Evolutionary conservation across 2,888 invertebrate species (phyloP).

Genomic region (Sarcophaga variegata): DNA sequence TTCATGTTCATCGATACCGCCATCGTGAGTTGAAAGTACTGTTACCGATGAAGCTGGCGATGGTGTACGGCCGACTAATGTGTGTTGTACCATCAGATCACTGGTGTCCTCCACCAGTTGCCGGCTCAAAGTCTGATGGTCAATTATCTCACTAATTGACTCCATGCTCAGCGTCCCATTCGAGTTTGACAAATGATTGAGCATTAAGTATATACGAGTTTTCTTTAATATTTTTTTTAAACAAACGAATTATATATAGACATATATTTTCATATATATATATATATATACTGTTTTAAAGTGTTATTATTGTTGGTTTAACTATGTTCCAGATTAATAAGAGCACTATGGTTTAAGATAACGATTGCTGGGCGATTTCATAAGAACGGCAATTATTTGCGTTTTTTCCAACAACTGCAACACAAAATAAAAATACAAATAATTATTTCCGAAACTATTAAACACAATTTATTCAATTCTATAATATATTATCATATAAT

Average conservation of each 20-base stretch:
- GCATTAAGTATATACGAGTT: conserved; percentile 54
- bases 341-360: conserved; percentile 57
- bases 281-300: not conserved
- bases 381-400: conserved; percentile 18
- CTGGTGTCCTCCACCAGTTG: conserved; percentile 81
- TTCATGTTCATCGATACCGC: conserved; percentile 65
- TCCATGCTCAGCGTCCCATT: conserved; percentile 81
- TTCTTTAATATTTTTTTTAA: conserved; percentile 25
- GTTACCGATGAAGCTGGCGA: conserved; percentile 61
- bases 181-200: conserved; percentile 60
- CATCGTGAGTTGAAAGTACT: conserved; percentile 62
- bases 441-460: not conserved
- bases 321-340: conserved; percentile 52
- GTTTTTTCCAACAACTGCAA: conserved; percentile 25
- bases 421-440: conserved; percentile 6
- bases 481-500: too few species aligned
- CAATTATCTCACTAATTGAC: conserved; percentile 85
- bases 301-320: conserved; percentile 8
- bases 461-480: not conserved
- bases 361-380: conserved; percentile 38
- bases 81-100: conserved; percentile 70
- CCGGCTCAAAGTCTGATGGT: conserved; percentile 84
- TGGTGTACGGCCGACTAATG: conserved; percentile 75
- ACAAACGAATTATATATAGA: conserved; percentile 9
- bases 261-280: conserved; percentile 28